These are phyloP conservation scores for Phortica variegata DNA, from an alignment of 1,140 invertebrate genomes.

Conservation along the genomic window DNA sequence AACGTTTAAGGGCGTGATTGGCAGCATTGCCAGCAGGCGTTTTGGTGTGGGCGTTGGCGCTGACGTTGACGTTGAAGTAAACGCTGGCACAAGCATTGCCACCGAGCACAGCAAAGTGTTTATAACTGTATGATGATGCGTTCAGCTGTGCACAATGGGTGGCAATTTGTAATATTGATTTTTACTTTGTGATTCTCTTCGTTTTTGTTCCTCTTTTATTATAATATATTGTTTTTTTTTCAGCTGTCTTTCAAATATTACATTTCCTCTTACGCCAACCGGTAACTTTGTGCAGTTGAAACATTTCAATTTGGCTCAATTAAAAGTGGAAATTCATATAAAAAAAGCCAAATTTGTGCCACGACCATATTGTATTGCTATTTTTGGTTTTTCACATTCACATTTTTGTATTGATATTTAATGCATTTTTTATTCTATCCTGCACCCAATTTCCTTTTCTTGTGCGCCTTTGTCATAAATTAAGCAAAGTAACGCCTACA, in stretches of 20 bases:
- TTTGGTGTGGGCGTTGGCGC: neutral
- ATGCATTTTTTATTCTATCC: no score
- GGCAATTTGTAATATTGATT: constrained; percentile 37
- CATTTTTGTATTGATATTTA: no score
- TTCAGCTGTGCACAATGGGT: constrained; percentile 12
- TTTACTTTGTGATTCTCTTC: constrained; percentile 5
- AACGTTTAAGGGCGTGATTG: no score
- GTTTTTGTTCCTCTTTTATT: constrained; percentile 2
- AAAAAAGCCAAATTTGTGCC: neutral
- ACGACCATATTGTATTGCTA: neutral
- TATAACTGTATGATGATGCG: neutral
- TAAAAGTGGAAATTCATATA: constrained; percentile 31
- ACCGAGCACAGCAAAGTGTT: neutral
- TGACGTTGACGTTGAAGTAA: neutral
- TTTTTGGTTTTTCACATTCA: neutral
- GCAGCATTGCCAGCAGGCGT: neutral
- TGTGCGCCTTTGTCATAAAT: no score
- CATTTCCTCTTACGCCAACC: neutral
- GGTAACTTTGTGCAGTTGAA: neutral
- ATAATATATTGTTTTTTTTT: constrained; percentile 24
- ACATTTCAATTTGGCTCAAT: constrained; percentile 17
- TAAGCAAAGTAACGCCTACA: no score
- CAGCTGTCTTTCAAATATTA: constrained; percentile 20
- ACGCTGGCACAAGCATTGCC: constrained; percentile 4
- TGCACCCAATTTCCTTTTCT: no score